These are phyloP conservation scores for Seira ritae DNA, from an alignment of 2,888 invertebrate species.

Conservation along the genomic window DNA sequence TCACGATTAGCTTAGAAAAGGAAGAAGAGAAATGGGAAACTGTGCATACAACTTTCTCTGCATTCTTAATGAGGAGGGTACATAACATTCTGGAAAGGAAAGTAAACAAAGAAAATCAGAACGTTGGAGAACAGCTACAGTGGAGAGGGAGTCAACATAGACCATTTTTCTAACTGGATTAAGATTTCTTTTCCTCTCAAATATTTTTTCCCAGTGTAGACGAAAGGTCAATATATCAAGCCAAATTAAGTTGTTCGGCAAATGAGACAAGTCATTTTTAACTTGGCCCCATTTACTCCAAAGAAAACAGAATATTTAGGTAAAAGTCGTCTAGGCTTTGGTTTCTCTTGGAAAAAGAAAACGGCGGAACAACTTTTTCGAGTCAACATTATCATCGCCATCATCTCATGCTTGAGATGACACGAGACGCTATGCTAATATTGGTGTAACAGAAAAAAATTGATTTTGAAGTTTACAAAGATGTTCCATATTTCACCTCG, in stretches of 20 bases:
- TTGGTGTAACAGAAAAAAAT: constrained; percentile 21
- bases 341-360: not conserved
- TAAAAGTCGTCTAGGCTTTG: constrained; percentile 21
- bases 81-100: constrained; percentile 11
- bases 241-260: constrained; percentile 60
- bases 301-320: not conserved
- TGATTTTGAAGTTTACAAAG: constrained; percentile 53
- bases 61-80: constrained; percentile 56
- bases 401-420: not conserved
- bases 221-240: constrained; percentile 62
- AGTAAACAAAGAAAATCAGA: constrained; percentile 47
- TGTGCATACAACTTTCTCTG: constrained; percentile 20
- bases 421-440: constrained; percentile 1
- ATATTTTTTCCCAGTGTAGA: constrained; percentile 17
- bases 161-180: constrained; percentile 16
- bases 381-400: not conserved
- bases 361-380: not conserved
- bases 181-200: constrained; percentile 15
- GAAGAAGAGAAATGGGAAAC: not conserved
- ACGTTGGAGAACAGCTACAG: not conserved
- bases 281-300: not conserved
- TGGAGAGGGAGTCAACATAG: constrained; percentile 6
- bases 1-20: constrained; percentile 17
- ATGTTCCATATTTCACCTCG: constrained; percentile 43
- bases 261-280: constrained; percentile 59